These are phyloP conservation scores for Galerucella nymphaeae DNA, from an alignment of 2,888 invertebrate genomes.

Conservation along the genomic window DNA sequence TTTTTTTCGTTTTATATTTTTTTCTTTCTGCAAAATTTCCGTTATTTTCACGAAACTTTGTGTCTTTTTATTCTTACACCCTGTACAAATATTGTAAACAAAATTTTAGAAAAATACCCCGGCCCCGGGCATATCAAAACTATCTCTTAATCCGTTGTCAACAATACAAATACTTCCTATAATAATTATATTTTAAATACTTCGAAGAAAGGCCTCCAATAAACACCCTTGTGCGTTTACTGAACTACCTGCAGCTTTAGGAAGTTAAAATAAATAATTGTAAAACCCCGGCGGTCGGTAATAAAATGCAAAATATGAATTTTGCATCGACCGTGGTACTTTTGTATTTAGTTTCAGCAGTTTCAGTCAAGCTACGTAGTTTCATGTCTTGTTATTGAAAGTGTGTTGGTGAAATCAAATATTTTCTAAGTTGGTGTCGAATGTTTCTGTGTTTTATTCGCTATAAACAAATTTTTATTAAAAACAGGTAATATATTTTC, in stretches of 20 bases:
- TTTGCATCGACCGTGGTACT: not conserved
- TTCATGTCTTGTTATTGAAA: not conserved
- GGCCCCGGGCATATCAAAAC: not conserved
- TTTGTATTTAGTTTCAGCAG: not conserved
- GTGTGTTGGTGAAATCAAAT: not conserved
- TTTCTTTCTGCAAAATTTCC: no score
- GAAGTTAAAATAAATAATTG: conserved; percentile 13
- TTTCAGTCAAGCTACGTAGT: not conserved
- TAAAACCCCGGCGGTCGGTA: conserved; percentile 5
- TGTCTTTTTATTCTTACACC: no score
- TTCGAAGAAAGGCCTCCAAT: conserved; percentile 8
- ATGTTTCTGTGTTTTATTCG: not conserved
- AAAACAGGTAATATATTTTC: not conserved
- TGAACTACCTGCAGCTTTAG: conserved; percentile 8
- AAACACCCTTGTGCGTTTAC: not conserved
- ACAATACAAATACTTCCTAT: conserved; percentile 11
- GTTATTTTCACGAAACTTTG: no score
- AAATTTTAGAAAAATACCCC: not conserved
- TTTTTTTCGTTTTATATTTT: no score
- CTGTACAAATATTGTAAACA: no score
- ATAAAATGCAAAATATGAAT: conserved; percentile 18
- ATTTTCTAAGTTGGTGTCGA: not conserved
- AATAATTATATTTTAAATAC: conserved; percentile 9
- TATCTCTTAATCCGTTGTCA: not conserved
- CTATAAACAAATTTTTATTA: not conserved